phyloP scores from a whole-genome alignment of 1,140 invertebrate species.

The Temnothorax longispinosus region DNA sequence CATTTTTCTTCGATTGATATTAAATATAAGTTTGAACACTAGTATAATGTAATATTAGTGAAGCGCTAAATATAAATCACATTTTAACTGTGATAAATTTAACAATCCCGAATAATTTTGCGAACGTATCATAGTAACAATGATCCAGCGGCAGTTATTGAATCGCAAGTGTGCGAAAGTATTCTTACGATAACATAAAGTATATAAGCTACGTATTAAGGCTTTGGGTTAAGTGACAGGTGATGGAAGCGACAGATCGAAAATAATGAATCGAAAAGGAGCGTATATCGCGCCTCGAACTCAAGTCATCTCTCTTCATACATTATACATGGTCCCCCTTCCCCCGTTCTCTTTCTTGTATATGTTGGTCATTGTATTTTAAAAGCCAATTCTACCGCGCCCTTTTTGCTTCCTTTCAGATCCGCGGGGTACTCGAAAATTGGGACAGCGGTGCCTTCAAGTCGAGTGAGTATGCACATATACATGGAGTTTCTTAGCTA shows the following conservation, averaged over 20 bases:
- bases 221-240: slow-evolving; percentile 21
- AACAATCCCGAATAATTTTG: not conserved
- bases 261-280: slow-evolving; percentile 46
- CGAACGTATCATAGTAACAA: not conserved
- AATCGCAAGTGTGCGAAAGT: not conserved
- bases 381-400: slow-evolving; percentile 67
- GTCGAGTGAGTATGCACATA: slow-evolving; percentile 76
- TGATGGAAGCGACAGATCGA: slow-evolving; percentile 15
- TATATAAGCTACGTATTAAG: not conserved
- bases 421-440: slow-evolving; percentile 79
- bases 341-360: not conserved
- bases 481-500: slow-evolving; percentile 7
- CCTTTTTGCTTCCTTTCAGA: slow-evolving; percentile 77
- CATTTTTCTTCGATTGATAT: too few species aligned
- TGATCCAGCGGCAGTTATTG: not conserved
- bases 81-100: not conserved
- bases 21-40: not conserved
- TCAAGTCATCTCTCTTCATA: slow-evolving; percentile 55
- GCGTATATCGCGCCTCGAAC: slow-evolving; percentile 15
- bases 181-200: not conserved
- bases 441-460: slow-evolving; percentile 81
- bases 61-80: not conserved
- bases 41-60: not conserved
- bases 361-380: slow-evolving; percentile 73
- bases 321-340: slow-evolving; percentile 62